A percentile compares a stretch with the other conserved stretches of the same genome.
These are phyloP conservation scores for Seladonia tumulorum DNA, from an alignment of 2,888 invertebrate species.

Conservation along the genomic window DNA sequence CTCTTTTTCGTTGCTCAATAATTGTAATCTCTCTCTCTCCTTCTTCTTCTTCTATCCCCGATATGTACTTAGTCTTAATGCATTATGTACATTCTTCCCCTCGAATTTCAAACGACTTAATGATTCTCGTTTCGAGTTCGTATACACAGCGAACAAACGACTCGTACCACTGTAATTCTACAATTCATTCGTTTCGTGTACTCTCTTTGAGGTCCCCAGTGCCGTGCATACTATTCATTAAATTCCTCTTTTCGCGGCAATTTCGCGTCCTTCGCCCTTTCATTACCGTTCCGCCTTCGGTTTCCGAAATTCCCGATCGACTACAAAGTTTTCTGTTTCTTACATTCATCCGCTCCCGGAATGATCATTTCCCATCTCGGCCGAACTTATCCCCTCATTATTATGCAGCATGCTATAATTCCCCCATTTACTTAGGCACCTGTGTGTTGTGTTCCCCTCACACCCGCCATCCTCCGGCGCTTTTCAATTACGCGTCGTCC, in stretches of 20 bases:
- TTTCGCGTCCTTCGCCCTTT: background rate
- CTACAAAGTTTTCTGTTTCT: conserved; percentile 10
- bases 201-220: background rate
- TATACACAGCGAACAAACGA: background rate
- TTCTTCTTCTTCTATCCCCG: background rate
- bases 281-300: background rate
- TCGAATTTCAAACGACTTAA: background rate
- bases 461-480: background rate
- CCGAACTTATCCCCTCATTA: background rate
- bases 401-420: conserved; percentile 3
- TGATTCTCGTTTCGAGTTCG: background rate
- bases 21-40: background rate
- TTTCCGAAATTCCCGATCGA: background rate
- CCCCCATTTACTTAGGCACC: conserved; percentile 6
- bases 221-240: conserved; percentile 1
- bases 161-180: background rate
- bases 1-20: background rate
- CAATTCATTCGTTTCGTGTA: background rate
- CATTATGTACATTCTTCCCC: background rate
- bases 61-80: background rate
- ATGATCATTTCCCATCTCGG: background rate
- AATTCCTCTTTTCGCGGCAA: background rate
- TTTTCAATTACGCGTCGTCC: background rate
- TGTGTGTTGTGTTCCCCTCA: background rate
- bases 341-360: conserved; percentile 5